These are phyloP conservation scores for Phalacrocorax aristotelis DNA, from an alignment of 2,113 vertebrate genomes.

Conservation along the genomic window DNA sequence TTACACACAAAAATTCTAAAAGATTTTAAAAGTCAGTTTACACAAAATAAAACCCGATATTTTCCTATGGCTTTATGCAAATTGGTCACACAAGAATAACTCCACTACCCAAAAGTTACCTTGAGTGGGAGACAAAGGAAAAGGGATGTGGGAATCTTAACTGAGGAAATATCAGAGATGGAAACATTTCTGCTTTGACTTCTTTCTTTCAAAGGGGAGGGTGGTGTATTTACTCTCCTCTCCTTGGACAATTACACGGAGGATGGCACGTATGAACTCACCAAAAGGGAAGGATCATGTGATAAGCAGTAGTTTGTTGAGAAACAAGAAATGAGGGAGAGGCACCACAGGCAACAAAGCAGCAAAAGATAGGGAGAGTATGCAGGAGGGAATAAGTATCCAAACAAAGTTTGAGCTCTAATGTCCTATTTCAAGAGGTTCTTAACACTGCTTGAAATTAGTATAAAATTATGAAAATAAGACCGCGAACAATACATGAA, in stretches of 20 bases:
- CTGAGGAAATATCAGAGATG: not conserved
- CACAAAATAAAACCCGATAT: not conserved
- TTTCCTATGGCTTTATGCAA: not conserved
- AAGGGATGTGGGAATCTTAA: not conserved
- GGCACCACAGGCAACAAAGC: not conserved
- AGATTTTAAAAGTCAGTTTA: not conserved
- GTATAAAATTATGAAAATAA: not conserved
- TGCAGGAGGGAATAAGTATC: not conserved
- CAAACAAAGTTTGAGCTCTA: not conserved
- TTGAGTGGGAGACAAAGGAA: not conserved
- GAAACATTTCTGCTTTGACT: not conserved
- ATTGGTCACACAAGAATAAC: not conserved
- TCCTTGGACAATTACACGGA: not conserved
- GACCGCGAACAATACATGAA: not conserved
- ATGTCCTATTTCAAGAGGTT: not conserved
- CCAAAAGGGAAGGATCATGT: not conserved
- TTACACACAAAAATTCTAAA: not conserved
- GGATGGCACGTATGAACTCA: not conserved
- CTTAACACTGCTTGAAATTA: not conserved
- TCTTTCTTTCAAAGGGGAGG: not conserved
- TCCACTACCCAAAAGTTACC: not conserved
- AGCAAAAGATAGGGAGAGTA: not conserved
- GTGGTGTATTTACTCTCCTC: not conserved
- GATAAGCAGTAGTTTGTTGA: not conserved
- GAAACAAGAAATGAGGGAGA: not conserved